Base-by-base conservation (phyloP, 2,797 vertebrate genomes). In the Enteromius trimaculatus region DNA sequence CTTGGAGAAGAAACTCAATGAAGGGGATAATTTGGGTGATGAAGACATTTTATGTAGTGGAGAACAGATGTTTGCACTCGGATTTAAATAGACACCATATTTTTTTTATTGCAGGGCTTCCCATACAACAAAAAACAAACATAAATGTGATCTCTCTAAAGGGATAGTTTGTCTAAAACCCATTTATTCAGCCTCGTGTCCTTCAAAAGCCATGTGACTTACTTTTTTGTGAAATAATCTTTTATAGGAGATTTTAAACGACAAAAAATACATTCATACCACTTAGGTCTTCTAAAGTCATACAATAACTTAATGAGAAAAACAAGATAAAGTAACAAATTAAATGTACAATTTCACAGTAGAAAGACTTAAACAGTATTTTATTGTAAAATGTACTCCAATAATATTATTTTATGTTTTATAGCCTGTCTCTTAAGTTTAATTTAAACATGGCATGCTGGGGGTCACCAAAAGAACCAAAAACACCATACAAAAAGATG, bases 11-110 rank as follows among this genome's bases (percentile, higher is more conserved):
- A 76, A 58, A 49, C 42, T 44, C 23, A 26, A 68, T 19, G 34
- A 82, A 76, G 47, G 42, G 80, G 44, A 76, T 76, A 4, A 82
- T 82, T 75, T 82, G 23, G 60, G 60, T 31, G 26, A 64, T 31
- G 60, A 17, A 64, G 60, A 64, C 26, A 64, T 29, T 62, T 14
- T 16, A 62, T 26, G 58, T 23, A 62, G 26, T 6, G 60, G 5
- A 62, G 26, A 62, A 5, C 13, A 62, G 58, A 62, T 62, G 58
- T 62, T 29, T 62, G 26, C 60, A 62, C 60, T 29, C 13, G 1
- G 13, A 62, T 62, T 62, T 29, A 62, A 26, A 62, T 29, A 62
- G 13, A 62, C 0, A 10, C 26, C 66, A 70, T 1, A 8, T 44
- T 39, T 39, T 11, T 39, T n/a, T 69, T 17, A 53, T 68, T 68